A percentile compares a stretch with the other conserved stretches of the same genome.
Evolutionary conservation across 2,888 invertebrate species (phyloP).

Genomic region (Arge pagana): DNA sequence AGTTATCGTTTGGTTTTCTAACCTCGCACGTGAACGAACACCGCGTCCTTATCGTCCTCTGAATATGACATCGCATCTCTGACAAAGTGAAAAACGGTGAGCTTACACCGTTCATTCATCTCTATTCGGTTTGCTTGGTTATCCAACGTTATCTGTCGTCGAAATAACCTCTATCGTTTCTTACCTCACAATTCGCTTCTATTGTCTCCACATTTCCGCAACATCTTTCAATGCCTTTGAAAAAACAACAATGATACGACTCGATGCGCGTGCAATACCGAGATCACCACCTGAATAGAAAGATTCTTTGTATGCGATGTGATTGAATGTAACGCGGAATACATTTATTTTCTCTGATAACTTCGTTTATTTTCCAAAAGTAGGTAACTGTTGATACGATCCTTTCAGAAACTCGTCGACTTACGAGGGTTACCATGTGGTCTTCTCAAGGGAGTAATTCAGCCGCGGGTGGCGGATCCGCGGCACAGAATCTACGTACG

Average conservation of each 20-base stretch:
- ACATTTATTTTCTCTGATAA: constrained; percentile 19
- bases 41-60: constrained; percentile 27
- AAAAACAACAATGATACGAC: no score
- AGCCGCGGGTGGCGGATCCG: constrained; percentile 59
- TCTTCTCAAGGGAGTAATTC: constrained; percentile 45
- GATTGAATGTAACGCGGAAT: background rate
- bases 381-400: no score
- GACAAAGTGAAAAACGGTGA: constrained; percentile 36
- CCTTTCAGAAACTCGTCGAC: constrained; percentile 1
- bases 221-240: no score
- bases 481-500: constrained; percentile 67
- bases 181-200: no score
- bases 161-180: no score
- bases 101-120: background rate
- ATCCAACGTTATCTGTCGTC: no score
- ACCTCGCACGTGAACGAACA: constrained; percentile 39
- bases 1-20: constrained; percentile 37
- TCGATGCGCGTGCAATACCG: no score
- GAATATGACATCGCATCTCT: constrained; percentile 41
- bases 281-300: no score
- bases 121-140: no score
- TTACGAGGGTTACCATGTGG: constrained; percentile 42
- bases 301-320: no score
- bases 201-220: no score
- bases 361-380: constrained; percentile 17